These are phyloP conservation scores for Hozukius guyotensis DNA, from an alignment of 2,797 vertebrate genomes.

Conservation along the genomic window DNA sequence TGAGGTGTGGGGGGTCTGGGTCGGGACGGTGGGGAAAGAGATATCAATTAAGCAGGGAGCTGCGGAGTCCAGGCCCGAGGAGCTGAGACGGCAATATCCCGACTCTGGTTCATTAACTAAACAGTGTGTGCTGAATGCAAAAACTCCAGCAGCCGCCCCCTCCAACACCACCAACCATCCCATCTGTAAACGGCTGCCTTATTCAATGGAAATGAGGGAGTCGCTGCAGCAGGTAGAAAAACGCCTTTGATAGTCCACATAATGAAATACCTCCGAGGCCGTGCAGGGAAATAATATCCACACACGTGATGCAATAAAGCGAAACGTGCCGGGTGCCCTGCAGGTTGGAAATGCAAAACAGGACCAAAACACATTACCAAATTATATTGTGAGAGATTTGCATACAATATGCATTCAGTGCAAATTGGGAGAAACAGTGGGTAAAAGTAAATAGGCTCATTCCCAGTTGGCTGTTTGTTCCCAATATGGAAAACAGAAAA, in stretches of 20 bases:
- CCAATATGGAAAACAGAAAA: neutral
- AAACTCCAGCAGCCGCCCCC: constrained; percentile 39
- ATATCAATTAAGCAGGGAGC: constrained; percentile 84
- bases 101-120: constrained; percentile 86
- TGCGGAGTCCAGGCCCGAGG: constrained; percentile 81
- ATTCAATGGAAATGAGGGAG: constrained; percentile 27
- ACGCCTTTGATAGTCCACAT: constrained; percentile 29
- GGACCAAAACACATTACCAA: neutral
- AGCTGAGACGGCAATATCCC: constrained; percentile 87
- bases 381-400: constrained; percentile 27
- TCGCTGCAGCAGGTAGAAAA: constrained; percentile 40
- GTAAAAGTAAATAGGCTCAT: neutral
- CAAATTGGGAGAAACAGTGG: neutral
- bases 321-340: constrained; percentile 11
- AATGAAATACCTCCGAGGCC: constrained; percentile 47
- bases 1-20: constrained; percentile 70
- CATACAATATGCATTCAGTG: constrained; percentile 18
- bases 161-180: neutral
- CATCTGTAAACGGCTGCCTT: constrained; percentile 11
- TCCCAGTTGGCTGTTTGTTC: neutral
- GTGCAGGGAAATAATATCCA: constrained; percentile 18
- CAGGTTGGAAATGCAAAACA: constrained; percentile 18
- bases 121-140: constrained; percentile 75
- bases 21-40: constrained; percentile 64
- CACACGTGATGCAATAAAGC: constrained; percentile 30